Conservation (phyloP, 53 echinoderm and acorn worm species). For the Stichopus horrens region DNA sequence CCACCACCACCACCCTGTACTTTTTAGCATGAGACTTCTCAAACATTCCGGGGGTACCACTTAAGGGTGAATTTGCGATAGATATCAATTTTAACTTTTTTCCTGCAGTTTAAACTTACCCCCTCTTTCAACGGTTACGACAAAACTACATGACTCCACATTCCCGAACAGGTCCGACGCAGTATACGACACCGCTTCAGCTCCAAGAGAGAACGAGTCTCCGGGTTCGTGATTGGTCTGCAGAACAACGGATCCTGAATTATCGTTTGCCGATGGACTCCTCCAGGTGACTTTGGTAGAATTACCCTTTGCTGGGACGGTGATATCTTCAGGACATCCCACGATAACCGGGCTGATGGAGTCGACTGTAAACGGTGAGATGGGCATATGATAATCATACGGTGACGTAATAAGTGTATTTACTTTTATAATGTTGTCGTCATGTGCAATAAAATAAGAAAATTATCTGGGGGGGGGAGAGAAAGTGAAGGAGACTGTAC, state of each 20-base stretch:
- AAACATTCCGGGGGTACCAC: too few relatives aligned
- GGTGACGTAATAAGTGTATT: too few relatives aligned
- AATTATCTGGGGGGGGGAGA: neutral
- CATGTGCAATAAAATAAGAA: too few relatives aligned
- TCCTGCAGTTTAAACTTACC: too few relatives aligned
- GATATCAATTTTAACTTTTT: too few relatives aligned
- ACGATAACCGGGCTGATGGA: neutral
- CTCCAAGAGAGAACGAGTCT: neutral
- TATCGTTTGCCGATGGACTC: neutral
- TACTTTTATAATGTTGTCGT: too few relatives aligned
- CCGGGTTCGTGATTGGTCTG: neutral
- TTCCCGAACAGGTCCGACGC: neutral
- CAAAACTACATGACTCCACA: constrained; percentile 1
- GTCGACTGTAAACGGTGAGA: neutral
- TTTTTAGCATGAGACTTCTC: too few relatives aligned
- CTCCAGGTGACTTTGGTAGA: neutral
- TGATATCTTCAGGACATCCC: constrained; percentile 7
- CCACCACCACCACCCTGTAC: too few relatives aligned
- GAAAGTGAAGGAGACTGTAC: constrained; percentile 20
- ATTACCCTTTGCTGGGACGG: neutral
- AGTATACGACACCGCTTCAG: neutral
- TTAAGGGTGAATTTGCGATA: too few relatives aligned
- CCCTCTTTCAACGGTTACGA: neutral
- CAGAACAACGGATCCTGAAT: neutral
- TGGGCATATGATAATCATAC: too few relatives aligned